Evolutionary conservation across 2,113 vertebrate species (phyloP), one percentile per base, ranked within the genome.

Genomic region (Pseudorasbora parva): DNA sequence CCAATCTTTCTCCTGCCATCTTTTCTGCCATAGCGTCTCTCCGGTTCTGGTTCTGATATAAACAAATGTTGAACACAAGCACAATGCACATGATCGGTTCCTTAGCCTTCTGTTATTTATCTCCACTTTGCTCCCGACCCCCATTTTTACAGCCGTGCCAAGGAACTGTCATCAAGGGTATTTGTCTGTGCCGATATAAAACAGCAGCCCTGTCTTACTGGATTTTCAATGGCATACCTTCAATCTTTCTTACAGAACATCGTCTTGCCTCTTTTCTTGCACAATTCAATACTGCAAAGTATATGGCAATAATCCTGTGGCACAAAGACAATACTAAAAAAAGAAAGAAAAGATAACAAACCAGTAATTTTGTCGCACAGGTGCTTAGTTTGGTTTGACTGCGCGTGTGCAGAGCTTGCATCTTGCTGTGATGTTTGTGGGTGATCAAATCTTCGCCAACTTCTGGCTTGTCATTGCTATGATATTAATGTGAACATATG

Each of bases 91-190:
- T 49, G 78, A 30, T 81, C 10, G 3, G 19, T 23, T 69, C 27
- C 62, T 77, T 83, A 45, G 43, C 59, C 78, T 68, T 4, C 57
- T 57, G 27, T 68, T 69, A 68, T 57, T 69, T 56, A 60, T 64
- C 25, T 75, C n/a, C 21, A 37, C 56, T 57, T 51, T n/a, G 33
- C 62, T 76, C 49, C 64, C 43, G n/a, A 45, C 7, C 21, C 60
- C 33, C n/a, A 45, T 82, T 51, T 74, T 86, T 74, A 75, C 59
- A 33, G 54, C 56, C 47, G 23, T 71, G 82, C 62, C 62, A 84
- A 81, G 69, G 45, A 10, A 73, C 49, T 76, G 76, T 84, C 82
- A 60, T 79, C 69, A 86, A 71, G 21, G 15, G 47, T 62, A 21
- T 79, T 79, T 71, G 62, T 79, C 37, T 78, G 75, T 37, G 66